phyloP scores from a whole-genome alignment of 2,797 vertebrate genomes.

The Sparidentex hasta region DNA sequence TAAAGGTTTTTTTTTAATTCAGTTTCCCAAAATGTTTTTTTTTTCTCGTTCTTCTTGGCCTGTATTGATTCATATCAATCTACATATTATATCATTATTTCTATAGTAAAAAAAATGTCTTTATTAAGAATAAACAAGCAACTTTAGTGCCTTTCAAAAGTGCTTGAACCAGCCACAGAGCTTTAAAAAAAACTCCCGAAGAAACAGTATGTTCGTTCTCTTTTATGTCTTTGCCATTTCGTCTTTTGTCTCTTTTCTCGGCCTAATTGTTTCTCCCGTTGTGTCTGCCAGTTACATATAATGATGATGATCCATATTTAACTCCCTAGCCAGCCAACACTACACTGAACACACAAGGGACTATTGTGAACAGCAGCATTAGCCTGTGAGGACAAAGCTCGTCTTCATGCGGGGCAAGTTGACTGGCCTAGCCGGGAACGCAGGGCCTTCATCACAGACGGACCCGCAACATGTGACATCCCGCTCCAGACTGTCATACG shows the following conservation, averaged over 20 bases:
- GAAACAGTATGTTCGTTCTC: neutral
- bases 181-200: neutral
- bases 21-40: neutral
- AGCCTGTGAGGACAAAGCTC: slow-evolving; percentile 21
- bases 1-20: slow-evolving; percentile 2
- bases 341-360: slow-evolving; percentile 11
- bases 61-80: neutral
- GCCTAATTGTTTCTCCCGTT: slow-evolving; percentile 28
- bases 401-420: neutral
- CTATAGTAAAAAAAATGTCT: neutral
- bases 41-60: neutral
- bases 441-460: neutral
- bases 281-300: slow-evolving; percentile 20
- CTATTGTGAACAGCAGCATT: slow-evolving; percentile 15
- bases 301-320: slow-evolving; percentile 45
- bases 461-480: neutral
- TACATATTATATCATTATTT: too few species aligned
- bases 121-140: neutral
- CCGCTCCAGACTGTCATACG: too few species aligned
- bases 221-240: slow-evolving; percentile 18
- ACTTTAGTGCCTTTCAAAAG: neutral
- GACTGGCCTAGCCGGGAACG: slow-evolving; percentile 1
- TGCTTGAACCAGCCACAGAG: neutral
- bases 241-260: slow-evolving; percentile 9
- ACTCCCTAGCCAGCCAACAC: slow-evolving; percentile 11